These are phyloP conservation scores for Tipula unca DNA, from an alignment of 2,888 invertebrate genomes.

Conservation along the genomic window DNA sequence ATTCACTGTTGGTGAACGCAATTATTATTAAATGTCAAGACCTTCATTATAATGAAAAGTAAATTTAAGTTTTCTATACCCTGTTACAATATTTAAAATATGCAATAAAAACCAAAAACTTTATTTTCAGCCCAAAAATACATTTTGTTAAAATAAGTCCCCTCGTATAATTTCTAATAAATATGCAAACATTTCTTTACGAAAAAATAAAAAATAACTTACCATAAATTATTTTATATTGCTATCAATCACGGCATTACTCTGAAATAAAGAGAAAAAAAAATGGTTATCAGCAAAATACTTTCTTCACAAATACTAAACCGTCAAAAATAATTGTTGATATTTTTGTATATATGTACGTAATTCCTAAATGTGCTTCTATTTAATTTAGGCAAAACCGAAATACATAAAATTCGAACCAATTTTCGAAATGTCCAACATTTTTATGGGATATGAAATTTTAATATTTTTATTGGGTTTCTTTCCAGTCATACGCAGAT, in stretches of 20 bases:
- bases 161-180: not conserved
- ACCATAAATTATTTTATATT: not conserved
- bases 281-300: not conserved
- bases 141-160: not conserved
- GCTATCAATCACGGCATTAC: not conserved
- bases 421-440: not conserved
- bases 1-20: too few relatives aligned
- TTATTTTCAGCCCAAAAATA: too few relatives aligned
- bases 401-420: not conserved
- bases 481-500: not conserved
- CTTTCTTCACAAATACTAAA: not conserved
- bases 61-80: too few relatives aligned
- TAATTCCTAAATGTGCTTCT: not conserved
- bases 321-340: not conserved
- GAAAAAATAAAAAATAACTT: not conserved
- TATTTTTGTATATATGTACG: not conserved
- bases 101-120: too few relatives aligned
- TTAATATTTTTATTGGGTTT: not conserved
- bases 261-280: not conserved
- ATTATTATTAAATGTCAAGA: too few relatives aligned
- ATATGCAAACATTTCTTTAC: not conserved
- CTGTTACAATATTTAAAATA: too few relatives aligned
- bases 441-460: not conserved
- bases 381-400: not conserved
- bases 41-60: too few relatives aligned